These are phyloP conservation scores for Clinocottus analis DNA, from an alignment of 2,113 vertebrate genomes.

Conservation along the genomic window DNA sequence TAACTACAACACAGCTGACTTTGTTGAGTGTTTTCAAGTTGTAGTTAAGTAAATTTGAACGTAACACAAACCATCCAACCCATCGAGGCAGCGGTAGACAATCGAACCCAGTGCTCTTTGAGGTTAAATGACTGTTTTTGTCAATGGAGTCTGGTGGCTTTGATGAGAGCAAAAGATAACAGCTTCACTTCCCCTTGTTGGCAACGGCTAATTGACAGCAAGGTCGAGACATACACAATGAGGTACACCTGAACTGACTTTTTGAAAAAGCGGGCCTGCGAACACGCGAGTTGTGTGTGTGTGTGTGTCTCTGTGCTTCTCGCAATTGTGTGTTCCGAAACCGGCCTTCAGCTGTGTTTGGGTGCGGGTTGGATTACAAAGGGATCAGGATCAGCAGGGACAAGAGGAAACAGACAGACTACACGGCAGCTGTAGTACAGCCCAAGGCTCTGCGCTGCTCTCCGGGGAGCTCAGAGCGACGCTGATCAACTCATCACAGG, in stretches of 20 bases:
- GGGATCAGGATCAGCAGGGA: conserved; percentile 51
- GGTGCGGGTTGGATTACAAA: conserved; percentile 66
- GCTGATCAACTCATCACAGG: conserved; percentile 52
- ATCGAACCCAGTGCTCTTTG: background rate
- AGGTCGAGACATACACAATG: background rate
- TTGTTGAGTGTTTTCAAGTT: background rate
- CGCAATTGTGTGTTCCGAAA: too few relatives aligned
- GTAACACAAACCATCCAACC: background rate
- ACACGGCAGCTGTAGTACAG: conserved; percentile 53
- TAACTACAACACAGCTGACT: background rate
- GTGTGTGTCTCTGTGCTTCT: background rate
- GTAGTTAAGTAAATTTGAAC: background rate
- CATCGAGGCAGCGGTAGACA: background rate
- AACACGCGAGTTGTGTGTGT: background rate
- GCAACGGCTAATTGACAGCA: background rate
- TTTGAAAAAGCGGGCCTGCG: background rate
- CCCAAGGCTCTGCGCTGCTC: conserved; percentile 60
- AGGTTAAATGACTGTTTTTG: background rate
- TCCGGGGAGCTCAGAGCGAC: conserved; percentile 41
- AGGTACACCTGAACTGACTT: background rate
- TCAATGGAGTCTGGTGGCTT: background rate
- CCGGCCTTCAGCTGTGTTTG: conserved; percentile 44
- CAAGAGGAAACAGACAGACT: conserved; percentile 46
- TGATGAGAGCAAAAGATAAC: background rate
- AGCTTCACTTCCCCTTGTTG: background rate